Evolutionary conservation across 2,888 invertebrate genomes (phyloP).

Genomic region (Hirtodrosophila duncani): DNA sequence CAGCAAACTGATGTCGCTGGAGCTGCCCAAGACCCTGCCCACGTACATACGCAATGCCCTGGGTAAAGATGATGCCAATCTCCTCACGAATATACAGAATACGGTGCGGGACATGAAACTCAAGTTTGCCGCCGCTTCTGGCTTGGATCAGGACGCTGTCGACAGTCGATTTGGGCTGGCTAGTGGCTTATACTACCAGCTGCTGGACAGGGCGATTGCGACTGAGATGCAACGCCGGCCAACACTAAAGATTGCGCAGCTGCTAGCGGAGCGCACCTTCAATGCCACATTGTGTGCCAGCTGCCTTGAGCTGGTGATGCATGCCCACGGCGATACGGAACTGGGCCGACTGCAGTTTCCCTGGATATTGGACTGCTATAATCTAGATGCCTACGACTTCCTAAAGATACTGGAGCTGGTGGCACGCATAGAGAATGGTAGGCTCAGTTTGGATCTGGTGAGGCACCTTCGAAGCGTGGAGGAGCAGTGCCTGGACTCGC

Average conservation of each 20-base stretch:
- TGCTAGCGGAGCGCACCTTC: conserved; percentile 33
- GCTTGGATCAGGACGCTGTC: neutral
- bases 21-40: conserved; percentile 30
- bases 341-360: conserved; percentile 33
- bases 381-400: conserved; percentile 48
- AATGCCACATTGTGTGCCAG: conserved; percentile 37
- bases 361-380: conserved; percentile 41
- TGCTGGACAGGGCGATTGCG: conserved; percentile 35
- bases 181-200: conserved; percentile 31
- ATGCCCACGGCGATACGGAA: conserved; percentile 11
- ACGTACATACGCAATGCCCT: conserved; percentile 12
- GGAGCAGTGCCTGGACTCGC: conserved; percentile 31
- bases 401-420: conserved; percentile 54
- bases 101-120: conserved; percentile 17
- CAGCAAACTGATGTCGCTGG: conserved; percentile 6
- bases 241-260: conserved; percentile 12
- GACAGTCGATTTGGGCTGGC: conserved; percentile 22
- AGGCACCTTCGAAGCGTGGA: conserved; percentile 44
- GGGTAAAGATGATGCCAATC: neutral
- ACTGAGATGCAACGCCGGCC: conserved; percentile 35
- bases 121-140: conserved; percentile 11
- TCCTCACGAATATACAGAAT: conserved; percentile 10
- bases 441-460: conserved; percentile 35
- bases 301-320: conserved; percentile 43
- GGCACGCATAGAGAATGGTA: conserved; percentile 34